Base-by-base conservation (phyloP, 2,797 vertebrate species). In the Poeciliopsis paucimaculata region DNA sequence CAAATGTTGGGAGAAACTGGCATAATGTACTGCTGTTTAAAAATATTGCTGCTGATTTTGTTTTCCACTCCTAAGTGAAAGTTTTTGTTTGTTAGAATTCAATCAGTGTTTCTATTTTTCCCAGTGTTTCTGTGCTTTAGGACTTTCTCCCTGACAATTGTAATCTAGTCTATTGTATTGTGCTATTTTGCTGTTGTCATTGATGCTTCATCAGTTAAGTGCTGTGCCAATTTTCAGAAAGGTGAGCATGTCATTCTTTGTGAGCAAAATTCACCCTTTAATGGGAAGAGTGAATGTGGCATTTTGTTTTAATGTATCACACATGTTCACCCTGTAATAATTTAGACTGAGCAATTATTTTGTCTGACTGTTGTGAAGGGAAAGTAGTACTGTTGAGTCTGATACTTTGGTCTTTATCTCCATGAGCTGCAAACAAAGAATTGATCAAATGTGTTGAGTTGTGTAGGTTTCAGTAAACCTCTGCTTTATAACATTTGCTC, bases 181-280 rank as follows among this genome's bases (percentile, higher is more conserved):
- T 81, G 75, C 47, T 73, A 77, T 85, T 89, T 79, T 81, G 77
- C 60, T 43, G 51, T 71, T 75, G 41, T 83, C 88, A 84, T 88
- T 92, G 90, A 89, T 82, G 82, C 90, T 72, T 90, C 81, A 91
- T 89, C 90, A 84, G 83, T 88, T 90, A 86, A 92, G 84, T 86
- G 87, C 88, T 73, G 79, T 73, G 81, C 78, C 73, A 84, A 75
- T 88, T 91, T 84, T 80, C 77, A 53, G 74, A 55, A 87, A 87
- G 87, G 86, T 82, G 77, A 89, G 28, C 10, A 7, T 87, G 86
- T 89, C 84, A 88, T 77, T 13, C 75, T 77, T 79, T 71, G 78
- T 84, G 83, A 91, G 90, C 88, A 91, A 79, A 73, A 74, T 79
- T 82, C 66, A 75, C 45, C 79, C 49, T 75, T 81, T 82, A 87